Percentiles rank a stretch among this genome's conserved stretches.
These are phyloP conservation scores for Lophotis ruficrista DNA, from an alignment of 2,113 vertebrate species.

Conservation along the genomic window DNA sequence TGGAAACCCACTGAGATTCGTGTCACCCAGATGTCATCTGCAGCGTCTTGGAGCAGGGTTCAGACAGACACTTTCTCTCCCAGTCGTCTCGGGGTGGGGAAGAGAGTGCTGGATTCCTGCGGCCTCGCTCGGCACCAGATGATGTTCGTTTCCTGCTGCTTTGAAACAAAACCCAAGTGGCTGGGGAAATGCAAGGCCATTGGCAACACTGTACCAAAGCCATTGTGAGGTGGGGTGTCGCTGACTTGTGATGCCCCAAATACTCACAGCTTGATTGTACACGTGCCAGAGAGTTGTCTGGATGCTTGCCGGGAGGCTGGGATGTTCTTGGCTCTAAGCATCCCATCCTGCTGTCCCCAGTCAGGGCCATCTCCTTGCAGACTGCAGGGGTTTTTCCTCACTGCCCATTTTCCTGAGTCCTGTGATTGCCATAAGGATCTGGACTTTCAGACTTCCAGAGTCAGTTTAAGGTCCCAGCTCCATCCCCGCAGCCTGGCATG, in stretches of 20 bases:
- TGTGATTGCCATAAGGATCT: not conserved
- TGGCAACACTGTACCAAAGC: not conserved
- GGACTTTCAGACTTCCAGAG: not conserved
- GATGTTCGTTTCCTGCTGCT: not conserved
- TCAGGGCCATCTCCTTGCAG: not conserved
- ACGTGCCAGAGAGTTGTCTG: not conserved
- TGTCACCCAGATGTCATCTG: not conserved
- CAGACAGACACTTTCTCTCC: not conserved
- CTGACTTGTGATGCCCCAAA: not conserved
- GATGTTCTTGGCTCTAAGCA: too few species aligned
- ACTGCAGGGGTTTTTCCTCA: rapidly evolving
- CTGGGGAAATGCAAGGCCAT: not conserved
- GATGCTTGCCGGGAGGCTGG: not conserved
- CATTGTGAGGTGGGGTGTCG: rapidly evolving
- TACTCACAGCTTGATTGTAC: not conserved
- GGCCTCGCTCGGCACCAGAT: rapidly evolving
- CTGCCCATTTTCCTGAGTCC: not conserved
- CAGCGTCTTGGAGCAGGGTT: not conserved
- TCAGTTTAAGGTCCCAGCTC: not conserved
- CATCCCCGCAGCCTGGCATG: rapidly evolving
- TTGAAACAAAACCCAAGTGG: not conserved
- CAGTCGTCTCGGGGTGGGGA: not conserved
- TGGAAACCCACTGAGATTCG: not conserved
- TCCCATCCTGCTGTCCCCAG: not conserved
- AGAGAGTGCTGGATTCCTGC: not conserved